A percentile compares a stretch with the other conserved stretches of the same genome.
Conservation (phyloP, 2,888 invertebrate genomes). For the Drosophila conformis region DNA sequence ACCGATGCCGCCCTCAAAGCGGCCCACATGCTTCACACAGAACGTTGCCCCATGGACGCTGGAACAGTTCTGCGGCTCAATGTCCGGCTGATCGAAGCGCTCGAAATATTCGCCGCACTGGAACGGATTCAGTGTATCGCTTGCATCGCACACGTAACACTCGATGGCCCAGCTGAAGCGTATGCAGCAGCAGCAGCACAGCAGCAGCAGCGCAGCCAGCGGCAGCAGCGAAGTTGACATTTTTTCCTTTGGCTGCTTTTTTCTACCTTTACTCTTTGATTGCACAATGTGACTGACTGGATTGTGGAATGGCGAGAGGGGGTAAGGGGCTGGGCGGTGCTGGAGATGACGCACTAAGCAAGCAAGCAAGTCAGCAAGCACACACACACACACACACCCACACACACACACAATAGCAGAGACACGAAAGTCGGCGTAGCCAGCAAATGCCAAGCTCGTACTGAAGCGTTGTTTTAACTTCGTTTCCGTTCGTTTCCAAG, state of each 20-base stretch:
- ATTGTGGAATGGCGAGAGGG: not conserved
- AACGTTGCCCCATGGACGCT: slow-evolving; percentile 93
- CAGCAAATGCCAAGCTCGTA: slow-evolving; percentile 81
- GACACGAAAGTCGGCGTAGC: slow-evolving; percentile 53
- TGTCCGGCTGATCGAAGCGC: slow-evolving; percentile 87
- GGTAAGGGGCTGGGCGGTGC: not conserved
- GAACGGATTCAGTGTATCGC: slow-evolving; percentile 90
- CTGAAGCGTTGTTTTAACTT: slow-evolving; percentile 73
- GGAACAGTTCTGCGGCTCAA: slow-evolving; percentile 90
- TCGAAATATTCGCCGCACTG: slow-evolving; percentile 93
- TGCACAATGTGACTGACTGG: slow-evolving; percentile 44
- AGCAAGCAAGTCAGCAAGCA: slow-evolving; percentile 21
- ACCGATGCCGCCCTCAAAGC: slow-evolving; percentile 96
- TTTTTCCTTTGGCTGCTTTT: slow-evolving; percentile 12
- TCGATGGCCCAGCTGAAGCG: slow-evolving; percentile 87
- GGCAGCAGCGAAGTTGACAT: slow-evolving; percentile 27
- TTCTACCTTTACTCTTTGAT: slow-evolving; percentile 23
- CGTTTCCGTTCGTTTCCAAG: slow-evolving; percentile 73
- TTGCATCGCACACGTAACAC: slow-evolving; percentile 96
- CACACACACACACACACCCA: slow-evolving; percentile 19
- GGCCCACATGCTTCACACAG: slow-evolving; percentile 97
- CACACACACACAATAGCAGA: slow-evolving; percentile 28
- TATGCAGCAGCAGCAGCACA: slow-evolving; percentile 38
- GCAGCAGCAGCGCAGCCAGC: slow-evolving; percentile 40
- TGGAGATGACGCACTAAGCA: slow-evolving; percentile 40